A percentile compares a stretch with the other conserved stretches of the same genome.
Evolutionary conservation across 2,797 vertebrate species (phyloP).

Genomic region (Gorsachius magnificus): DNA sequence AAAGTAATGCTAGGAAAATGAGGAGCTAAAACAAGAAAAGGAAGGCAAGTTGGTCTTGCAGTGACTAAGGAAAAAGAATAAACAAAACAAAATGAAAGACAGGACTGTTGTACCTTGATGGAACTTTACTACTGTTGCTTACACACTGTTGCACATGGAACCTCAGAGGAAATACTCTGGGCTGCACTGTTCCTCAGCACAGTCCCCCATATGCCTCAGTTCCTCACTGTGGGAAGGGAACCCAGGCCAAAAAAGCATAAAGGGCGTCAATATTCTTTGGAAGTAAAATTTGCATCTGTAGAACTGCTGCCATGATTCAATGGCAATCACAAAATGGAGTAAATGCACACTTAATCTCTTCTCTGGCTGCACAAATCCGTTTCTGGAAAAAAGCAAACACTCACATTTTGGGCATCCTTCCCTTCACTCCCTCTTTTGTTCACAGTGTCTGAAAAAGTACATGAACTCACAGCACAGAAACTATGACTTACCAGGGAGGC

Average conservation of each 20-base stretch:
- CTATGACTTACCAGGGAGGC: background rate
- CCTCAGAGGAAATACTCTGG: background rate
- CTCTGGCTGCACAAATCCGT: background rate
- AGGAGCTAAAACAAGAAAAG: background rate
- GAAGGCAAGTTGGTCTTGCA: background rate
- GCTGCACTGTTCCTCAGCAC: background rate
- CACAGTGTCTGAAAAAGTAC: background rate
- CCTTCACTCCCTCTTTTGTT: background rate
- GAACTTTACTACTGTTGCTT: background rate
- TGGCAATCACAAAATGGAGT: background rate
- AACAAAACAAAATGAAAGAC: background rate
- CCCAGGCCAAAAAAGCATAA: background rate
- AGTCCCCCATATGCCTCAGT: background rate
- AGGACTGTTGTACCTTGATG: background rate
- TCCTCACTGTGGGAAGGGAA: background rate
- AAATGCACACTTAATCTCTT: background rate
- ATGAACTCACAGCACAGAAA: background rate
- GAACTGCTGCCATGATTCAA: background rate
- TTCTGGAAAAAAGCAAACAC: fast-evolving
- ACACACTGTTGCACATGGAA: background rate
- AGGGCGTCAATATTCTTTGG: fast-evolving
- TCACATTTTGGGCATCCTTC: background rate
- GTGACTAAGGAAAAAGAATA: background rate
- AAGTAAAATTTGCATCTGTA: background rate
- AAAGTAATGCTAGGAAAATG: background rate